These are phyloP conservation scores for Poeciliopsis gracilis DNA, from an alignment of 2,797 vertebrate species.

Conservation along the genomic window DNA sequence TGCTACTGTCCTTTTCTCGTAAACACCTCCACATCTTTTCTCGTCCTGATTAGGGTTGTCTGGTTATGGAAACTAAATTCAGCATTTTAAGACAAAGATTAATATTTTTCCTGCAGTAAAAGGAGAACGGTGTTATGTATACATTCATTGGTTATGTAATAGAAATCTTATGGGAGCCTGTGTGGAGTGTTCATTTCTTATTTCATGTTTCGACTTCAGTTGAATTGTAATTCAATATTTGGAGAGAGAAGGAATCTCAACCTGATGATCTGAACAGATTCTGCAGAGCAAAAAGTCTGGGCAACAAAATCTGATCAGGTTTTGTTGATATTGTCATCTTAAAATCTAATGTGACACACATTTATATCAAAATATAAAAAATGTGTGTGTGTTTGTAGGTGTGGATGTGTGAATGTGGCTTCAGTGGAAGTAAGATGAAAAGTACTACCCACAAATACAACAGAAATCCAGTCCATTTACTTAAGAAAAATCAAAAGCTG, in stretches of 20 bases:
- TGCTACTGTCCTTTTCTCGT: not conserved
- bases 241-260: not conserved
- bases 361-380: no score
- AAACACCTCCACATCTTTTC: not conserved
- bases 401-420: no score
- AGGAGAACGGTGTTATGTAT: not conserved
- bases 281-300: not conserved
- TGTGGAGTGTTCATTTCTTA: not conserved
- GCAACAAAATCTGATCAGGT: not conserved
- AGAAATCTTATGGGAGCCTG: not conserved
- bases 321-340: not conserved
- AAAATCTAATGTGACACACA: not conserved
- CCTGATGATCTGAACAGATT: not conserved
- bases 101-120: not conserved
- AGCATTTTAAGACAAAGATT: not conserved
- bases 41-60: not conserved
- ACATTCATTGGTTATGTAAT: not conserved
- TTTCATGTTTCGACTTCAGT: not conserved
- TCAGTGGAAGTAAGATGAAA: no score
- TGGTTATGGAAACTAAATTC: not conserved
- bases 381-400: no score
- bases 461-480: no score
- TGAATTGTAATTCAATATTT: not conserved
- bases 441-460: no score
- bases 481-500: not conserved